These are phyloP conservation scores for Carapus acus DNA, from an alignment of 2,797 vertebrate genomes.

Conservation along the genomic window DNA sequence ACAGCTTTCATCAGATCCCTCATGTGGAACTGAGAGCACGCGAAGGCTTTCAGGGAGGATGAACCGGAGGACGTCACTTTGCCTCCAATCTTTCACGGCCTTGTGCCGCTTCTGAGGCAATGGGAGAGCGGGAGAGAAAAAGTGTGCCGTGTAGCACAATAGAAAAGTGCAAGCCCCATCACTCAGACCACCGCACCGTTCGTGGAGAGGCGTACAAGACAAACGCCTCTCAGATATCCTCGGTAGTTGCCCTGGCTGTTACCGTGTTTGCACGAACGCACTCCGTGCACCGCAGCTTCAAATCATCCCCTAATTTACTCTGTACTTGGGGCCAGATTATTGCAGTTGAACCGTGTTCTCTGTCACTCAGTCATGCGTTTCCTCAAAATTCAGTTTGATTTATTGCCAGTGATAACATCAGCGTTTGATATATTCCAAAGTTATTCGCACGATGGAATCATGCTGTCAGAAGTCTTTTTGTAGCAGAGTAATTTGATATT, in stretches of 20 bases:
- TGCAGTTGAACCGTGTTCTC: slow-evolving; percentile 20
- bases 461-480: slow-evolving; percentile 13
- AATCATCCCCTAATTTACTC: slow-evolving; percentile 12
- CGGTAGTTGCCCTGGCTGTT: slow-evolving; percentile 34
- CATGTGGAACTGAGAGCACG: slow-evolving; percentile 78
- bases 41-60: slow-evolving; percentile 74
- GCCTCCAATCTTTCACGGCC: slow-evolving; percentile 71
- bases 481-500: neutral
- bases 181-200: slow-evolving; percentile 36
- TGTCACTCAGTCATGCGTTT: slow-evolving; percentile 40
- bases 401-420: slow-evolving; percentile 39
- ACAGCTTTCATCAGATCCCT: slow-evolving; percentile 77
- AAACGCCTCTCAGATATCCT: slow-evolving; percentile 23
- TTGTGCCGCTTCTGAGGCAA: slow-evolving; percentile 61
- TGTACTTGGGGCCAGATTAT: slow-evolving; percentile 24
- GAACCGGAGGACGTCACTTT: slow-evolving; percentile 71
- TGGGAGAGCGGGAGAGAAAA: slow-evolving; percentile 38
- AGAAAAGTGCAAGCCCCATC: slow-evolving; percentile 34
- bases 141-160: slow-evolving; percentile 32
- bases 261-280: slow-evolving; percentile 34
- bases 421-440: slow-evolving; percentile 54
- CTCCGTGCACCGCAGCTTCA: slow-evolving; percentile 5
- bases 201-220: slow-evolving; percentile 41
- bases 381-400: slow-evolving; percentile 35
- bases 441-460: slow-evolving; percentile 61